Base-by-base conservation (phyloP, 2,888 invertebrate genomes). In the Eubasilissa splendida region DNA sequence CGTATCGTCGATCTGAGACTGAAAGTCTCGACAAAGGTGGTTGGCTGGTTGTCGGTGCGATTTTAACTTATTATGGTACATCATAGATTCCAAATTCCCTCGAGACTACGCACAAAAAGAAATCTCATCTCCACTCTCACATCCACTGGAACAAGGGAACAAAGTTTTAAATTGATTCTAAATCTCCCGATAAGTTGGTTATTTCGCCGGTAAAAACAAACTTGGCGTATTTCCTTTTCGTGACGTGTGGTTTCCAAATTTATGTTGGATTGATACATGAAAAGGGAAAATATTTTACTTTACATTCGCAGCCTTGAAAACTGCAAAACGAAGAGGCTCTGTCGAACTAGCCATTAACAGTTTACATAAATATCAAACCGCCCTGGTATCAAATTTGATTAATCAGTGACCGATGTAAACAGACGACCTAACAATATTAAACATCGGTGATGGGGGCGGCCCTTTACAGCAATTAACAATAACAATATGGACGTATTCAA, bases 91-190 rank as follows among this genome's bases (percentile, higher is more conserved):
- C 14, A 54, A 33, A 65, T 63, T 78, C 78, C 78, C 78, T 63
- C 71, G 78, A 54, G 78, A 78, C 71, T 63, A 78, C 22, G n/a
- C 14, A 63, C 70, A 78, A 80, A 77, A 81, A 83, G 77, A 81
- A 83, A 83, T 81, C 80, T 81, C 77, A 79, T 81, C 78, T 78
- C 14, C 42, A 42, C 42, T 42, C 42, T 42, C 42, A 42, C 42
- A 42, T 42, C 50, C 59, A n/a, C 50, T 50, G 59, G 65, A 73
- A 76, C 74, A 76, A 76, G 76, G 75, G 65, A 42, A 60, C 75
- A 81, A 83, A 81, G 22, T 83, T 83, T 83, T 81, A 81, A 81
- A 83, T 83, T 83, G 83, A 81, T 77, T 77, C 83, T 79, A 83
- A 83, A 81, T 81, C 83, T 81, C 54, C 53, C 65, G 79, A 83